Percentiles rank a stretch among this genome's conserved stretches.
Conservation (phyloP, 2,888 invertebrate genomes). For the Schizaphis graminum region DNA sequence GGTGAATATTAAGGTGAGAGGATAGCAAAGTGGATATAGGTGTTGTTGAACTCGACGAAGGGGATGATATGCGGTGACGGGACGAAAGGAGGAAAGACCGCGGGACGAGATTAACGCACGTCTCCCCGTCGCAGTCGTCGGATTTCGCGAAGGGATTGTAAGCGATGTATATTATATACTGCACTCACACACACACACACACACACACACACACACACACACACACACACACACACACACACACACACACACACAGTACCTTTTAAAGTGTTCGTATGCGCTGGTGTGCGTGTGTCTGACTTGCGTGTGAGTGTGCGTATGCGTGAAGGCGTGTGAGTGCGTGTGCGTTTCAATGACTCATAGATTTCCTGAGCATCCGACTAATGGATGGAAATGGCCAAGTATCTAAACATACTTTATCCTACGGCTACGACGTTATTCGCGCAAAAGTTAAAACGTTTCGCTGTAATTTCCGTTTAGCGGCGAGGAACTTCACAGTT, state of each 20-base stretch:
- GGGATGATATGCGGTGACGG: neutral
- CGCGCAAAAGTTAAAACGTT: conserved; percentile 58
- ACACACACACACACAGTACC: conserved; percentile 3
- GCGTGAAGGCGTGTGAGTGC: neutral
- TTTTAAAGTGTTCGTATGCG: neutral
- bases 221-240: neutral
- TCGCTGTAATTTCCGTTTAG: conserved; percentile 54
- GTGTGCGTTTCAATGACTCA: conserved; percentile 26
- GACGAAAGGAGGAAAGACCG: too few relatives aligned
- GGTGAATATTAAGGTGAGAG: neutral
- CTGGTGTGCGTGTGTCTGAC: neutral
- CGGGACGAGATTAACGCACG: conserved; percentile 25
- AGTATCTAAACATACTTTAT: conserved; percentile 47
- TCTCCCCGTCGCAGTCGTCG: neutral
- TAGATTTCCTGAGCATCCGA: conserved; percentile 20
- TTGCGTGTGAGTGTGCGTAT: neutral
- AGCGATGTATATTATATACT: neutral
- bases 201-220: conserved; percentile 3
- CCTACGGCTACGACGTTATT: conserved; percentile 1
- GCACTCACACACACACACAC: neutral
- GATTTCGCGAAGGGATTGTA: conserved; percentile 24
- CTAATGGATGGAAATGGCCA: conserved; percentile 56
- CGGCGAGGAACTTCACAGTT: neutral
- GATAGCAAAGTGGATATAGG: neutral
- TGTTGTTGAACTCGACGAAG: conserved; percentile 40